Base-by-base conservation (phyloP, 2,888 invertebrate genomes). In the Xanthorhoe designata region DNA sequence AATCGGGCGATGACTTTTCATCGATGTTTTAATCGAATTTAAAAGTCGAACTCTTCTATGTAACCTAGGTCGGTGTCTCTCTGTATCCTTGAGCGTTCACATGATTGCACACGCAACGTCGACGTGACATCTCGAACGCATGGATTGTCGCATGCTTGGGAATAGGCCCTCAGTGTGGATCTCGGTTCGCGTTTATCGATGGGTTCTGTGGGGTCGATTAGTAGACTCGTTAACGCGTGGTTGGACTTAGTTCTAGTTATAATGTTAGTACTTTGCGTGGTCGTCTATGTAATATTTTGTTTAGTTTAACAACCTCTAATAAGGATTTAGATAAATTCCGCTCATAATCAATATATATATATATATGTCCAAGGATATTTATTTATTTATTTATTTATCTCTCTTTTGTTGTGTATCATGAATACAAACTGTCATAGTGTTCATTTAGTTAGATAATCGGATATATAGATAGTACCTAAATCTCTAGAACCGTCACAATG, bases 51-150 rank as follows among this genome's bases (percentile, higher is more conserved):
- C 62, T 58, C 15, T 55, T 66, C 58, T 47, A 59, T 45, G 2
- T 2, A 2, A 0, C n/a, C 18, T 63, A 52, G 18, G 2, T 67
- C 52, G 17, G 32, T 52, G 59, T 60, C 58, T 54, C 24, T 53
- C 56, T 53, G 47, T 67, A 53, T 67, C 64, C 57, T 60, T 58
- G 64, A 62, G 65, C 58, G 68, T 70, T 58, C 59, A 57, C 77
- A 79, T 81, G 84, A 89, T 89, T 87, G 80, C 82, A 76, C 86
- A 86, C 86, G 87, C 83, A 81, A 70, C 17, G 74, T 71, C 24
- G 76, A 79, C 81, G 83, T 81, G 84, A 84, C 85, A 79, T 74
- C 77, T 78, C 73, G 18, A 42, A 47, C 51, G 57, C 45, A 52
- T 51, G 51, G 57, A 15, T 52, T 58, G 52, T 47, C 58, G 57